Evolutionary conservation across 2,113 vertebrate species (phyloP), one percentile per base, ranked within the genome.

Genomic region (Otis tarda): DNA sequence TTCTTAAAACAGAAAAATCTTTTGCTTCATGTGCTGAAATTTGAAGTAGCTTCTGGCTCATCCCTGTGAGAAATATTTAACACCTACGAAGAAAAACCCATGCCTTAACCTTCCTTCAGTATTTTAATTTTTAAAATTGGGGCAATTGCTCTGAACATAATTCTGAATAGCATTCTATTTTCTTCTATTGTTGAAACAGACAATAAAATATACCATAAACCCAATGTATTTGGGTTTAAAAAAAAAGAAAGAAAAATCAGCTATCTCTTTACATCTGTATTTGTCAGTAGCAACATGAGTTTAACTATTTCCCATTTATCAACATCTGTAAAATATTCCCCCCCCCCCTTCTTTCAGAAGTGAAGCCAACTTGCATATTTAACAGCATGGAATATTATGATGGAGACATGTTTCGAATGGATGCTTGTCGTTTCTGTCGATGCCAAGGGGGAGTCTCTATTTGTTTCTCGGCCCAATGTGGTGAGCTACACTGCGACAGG

Each of bases 351-450:
- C 33, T 96, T 97, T 73, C 97, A 99, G 99, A 99, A 94, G 99
- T 98, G 65, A 99, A 99, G 94, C 98, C 98, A 41, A 97, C 98
- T n/a, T 99, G 99, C 80, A 97, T 98, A 52, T 99, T 98, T 96
- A 98, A 98, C 83, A 98, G 97, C 6, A 97, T 98, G 97, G 99
- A 99, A 59, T 99, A 99, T 80, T 94, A 97, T 2, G 99, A 99
- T 28, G 99, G 99, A 28, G 98, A 99, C 69, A 98, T 98, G 97
- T 99, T 99, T 95, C 98, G 99, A 64, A 98, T 99, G 99, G 99
- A 99, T 61, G 98, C 97, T 27, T 99, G 99, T 75, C 98, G 98
- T 2, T 99, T 99, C 93, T 99, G 99, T 68, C 98, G 98, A 12
- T 99, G 99, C 96, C 98, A 99, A 63, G 98, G 98, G 5, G 99